Evolutionary conservation across 1,140 invertebrate genomes (phyloP), one percentile per base, ranked within the genome.

Genomic region (Drosophila murphyi): DNA sequence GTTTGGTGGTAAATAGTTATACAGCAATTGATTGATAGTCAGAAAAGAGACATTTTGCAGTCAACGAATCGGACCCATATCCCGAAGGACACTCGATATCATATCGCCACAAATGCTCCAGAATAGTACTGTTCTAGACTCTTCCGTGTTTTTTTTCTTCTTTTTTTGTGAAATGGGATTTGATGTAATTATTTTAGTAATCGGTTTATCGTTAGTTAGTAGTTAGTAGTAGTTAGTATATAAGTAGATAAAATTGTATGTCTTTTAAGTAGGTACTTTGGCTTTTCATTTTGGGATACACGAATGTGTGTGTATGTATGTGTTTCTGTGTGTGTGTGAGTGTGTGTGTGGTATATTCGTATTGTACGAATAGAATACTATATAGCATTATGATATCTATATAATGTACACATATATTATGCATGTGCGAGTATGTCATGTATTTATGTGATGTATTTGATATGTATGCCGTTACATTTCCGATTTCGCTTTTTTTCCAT

Each of bases 201-300:
- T 39, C 50, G 50, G 50, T 61, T 60, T 61, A 41, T 75, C 76
- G 64, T 74, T 81, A 68, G 63, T 20, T 20, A 20, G 20, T 20
- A 20, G 20, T 20, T 20, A 41, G 39, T 85, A 69, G 43, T 68
- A 69, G 72, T 80, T 20, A 20, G 20, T 20, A 20, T 2, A 68
- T 43, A 68, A 51, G 73, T 76, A 74, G 80, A 77, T 87, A 79
- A 82, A 62, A 71, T 80, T 73, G 74, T 88, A 77, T 81, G 67
- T 88, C 72, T 83, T 64, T 76, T 87, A 88, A 88, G 60, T 87
- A 87, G 83, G 83, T 87, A 87, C 83, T 88, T 87, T 87, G 83
- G 83, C 83, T 87, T 87, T 76, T 80, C 72, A 32, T 83, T 83
- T 82, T 83, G 65, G 82, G 80, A 65, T 77, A 86, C 72, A 64